Percentiles rank a stretch among this genome's conserved stretches.
Evolutionary conservation across 1,140 invertebrate species (phyloP).

Genomic region (Ericerus pela): DNA sequence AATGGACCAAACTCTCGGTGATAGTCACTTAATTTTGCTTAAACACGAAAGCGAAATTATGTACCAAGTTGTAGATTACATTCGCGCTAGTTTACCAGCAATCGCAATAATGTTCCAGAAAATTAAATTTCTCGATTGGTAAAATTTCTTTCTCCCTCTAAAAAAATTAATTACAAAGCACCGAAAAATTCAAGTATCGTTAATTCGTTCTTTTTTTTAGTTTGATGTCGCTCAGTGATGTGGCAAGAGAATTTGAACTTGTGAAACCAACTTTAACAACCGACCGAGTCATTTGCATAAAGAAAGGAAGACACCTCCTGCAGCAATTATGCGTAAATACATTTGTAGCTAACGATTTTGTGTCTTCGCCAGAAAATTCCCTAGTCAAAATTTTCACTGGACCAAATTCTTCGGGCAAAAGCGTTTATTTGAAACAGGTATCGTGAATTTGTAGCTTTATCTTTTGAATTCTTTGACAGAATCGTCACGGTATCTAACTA

Average conservation of each 20-base stretch:
- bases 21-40: slow-evolving; percentile 56
- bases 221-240: slow-evolving; percentile 51
- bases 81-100: slow-evolving; percentile 42
- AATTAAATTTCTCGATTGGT: slow-evolving; percentile 61
- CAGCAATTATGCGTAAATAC: slow-evolving; percentile 46
- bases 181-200: not conserved
- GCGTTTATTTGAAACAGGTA: slow-evolving; percentile 51
- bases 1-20: slow-evolving; percentile 54
- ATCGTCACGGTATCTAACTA: not conserved
- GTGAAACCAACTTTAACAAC: slow-evolving; percentile 45
- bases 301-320: slow-evolving; percentile 61
- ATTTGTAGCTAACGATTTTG: slow-evolving; percentile 58
- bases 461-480: slow-evolving; percentile 14
- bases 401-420: slow-evolving; percentile 84
- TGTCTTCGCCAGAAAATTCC: slow-evolving; percentile 35
- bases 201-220: slow-evolving; percentile 32
- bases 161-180: not conserved
- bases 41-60: slow-evolving; percentile 61
- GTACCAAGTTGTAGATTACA: slow-evolving; percentile 42
- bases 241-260: slow-evolving; percentile 54
- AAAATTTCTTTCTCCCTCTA: slow-evolving; percentile 19
- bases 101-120: slow-evolving; percentile 45
- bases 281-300: slow-evolving; percentile 43
- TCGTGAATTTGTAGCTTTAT: not conserved
- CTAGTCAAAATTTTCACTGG: slow-evolving; percentile 69